phyloP scores from a whole-genome alignment of 2,888 invertebrate genomes.

The Microctonus aethiopoides region DNA sequence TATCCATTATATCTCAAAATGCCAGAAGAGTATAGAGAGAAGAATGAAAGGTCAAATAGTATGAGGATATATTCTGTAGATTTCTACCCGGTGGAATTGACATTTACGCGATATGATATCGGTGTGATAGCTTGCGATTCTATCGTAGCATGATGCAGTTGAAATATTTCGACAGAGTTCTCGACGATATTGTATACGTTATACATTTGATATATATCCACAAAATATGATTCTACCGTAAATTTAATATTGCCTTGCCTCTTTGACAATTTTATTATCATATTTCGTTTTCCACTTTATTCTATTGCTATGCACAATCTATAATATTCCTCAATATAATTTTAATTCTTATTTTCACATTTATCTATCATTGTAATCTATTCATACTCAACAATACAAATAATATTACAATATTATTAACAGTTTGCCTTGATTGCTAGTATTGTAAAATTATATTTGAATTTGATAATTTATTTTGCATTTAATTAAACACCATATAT shows the following conservation, averaged over 20 bases:
- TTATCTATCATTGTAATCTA: background rate
- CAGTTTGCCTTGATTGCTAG: no score
- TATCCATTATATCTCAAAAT: background rate
- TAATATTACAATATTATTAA: no score
- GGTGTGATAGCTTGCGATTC: background rate
- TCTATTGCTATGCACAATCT: background rate
- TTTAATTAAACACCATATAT: no score
- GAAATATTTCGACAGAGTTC: slow-evolving; percentile 42
- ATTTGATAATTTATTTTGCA: no score
- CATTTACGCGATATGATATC: slow-evolving; percentile 8
- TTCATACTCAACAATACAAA: no score
- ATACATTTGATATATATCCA: slow-evolving; percentile 17
- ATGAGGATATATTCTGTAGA: background rate
- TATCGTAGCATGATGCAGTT: slow-evolving; percentile 39
- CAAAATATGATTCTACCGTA: slow-evolving; percentile 31
- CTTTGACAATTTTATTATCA: slow-evolving; percentile 29
- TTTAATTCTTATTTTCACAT: background rate
- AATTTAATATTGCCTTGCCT: slow-evolving; percentile 43
- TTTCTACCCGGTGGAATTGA: background rate
- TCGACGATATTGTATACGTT: slow-evolving; percentile 36
- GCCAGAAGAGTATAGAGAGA: background rate
- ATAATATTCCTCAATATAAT: background rate
- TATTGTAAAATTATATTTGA: no score
- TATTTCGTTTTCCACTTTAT: background rate
- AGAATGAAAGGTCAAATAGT: background rate